Evolutionary conservation across 1,140 invertebrate species (phyloP).

Genomic region (Phenacoccus solenopsis): DNA sequence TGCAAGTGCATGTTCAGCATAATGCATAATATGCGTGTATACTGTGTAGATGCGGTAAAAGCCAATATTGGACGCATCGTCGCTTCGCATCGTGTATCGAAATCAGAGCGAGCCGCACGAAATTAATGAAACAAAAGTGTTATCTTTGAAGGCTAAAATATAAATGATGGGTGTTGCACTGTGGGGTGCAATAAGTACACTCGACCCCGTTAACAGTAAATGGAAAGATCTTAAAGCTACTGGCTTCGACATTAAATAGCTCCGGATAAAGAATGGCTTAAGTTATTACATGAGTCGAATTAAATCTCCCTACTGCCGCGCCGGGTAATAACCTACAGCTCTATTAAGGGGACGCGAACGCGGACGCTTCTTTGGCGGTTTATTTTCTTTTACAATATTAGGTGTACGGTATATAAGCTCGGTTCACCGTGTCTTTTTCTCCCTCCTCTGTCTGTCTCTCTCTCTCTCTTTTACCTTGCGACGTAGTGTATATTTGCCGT

Average conservation of each 20-base stretch:
- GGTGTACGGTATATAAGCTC: neutral
- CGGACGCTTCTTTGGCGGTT: constrained; percentile 6
- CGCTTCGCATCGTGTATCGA: neutral
- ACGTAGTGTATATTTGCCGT: no score
- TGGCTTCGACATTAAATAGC: constrained; percentile 12
- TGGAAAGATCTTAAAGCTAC: constrained; percentile 10
- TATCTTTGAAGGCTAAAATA: constrained; percentile 12
- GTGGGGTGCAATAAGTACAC: neutral
- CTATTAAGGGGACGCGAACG: constrained; percentile 7
- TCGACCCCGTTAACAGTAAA: neutral
- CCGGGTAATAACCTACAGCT: neutral
- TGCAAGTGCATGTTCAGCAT: no score
- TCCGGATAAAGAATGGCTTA: constrained; percentile 15
- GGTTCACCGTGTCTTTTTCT: neutral
- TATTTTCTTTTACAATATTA: constrained; percentile 1
- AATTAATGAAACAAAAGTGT: constrained; percentile 17
- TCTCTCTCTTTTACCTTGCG: neutral
- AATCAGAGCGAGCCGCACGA: neutral
- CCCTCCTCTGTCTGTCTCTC: neutral
- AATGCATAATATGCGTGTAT: no score
- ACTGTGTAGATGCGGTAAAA: no score
- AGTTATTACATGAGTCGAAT: constrained; percentile 13
- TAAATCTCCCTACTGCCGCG: neutral
- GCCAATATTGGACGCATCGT: neutral
- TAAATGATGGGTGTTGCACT: neutral